Evolutionary conservation across 2,797 vertebrate species (phyloP).

Genomic region (Coluber constrictor): DNA sequence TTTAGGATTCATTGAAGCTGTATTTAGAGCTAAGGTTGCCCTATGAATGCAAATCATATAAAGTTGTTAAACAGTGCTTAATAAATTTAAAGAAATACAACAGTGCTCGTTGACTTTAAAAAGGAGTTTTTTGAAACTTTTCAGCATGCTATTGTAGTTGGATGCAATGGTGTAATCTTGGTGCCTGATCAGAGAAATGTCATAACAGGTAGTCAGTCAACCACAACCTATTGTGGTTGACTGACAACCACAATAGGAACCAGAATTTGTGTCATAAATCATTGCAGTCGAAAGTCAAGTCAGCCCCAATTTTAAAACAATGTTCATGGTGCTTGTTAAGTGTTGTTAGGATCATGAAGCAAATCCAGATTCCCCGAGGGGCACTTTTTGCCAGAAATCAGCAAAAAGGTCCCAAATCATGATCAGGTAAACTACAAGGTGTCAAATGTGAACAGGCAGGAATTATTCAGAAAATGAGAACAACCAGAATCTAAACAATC

Average conservation of each 20-base stretch:
- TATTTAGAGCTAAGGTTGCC: neutral
- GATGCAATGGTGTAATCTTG: neutral
- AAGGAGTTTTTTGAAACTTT: neutral
- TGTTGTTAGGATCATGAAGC: neutral
- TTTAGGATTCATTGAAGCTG: constrained; percentile 37
- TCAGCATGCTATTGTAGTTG: neutral
- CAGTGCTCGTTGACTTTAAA: neutral
- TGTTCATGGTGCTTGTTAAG: neutral
- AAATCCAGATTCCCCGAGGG: neutral
- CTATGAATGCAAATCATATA: constrained; percentile 1
- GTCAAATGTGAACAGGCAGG: neutral
- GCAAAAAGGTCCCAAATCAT: neutral
- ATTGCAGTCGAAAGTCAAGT: neutral
- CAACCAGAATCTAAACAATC: neutral
- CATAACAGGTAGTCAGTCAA: neutral
- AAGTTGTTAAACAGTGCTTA: neutral
- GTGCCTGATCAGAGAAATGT: neutral
- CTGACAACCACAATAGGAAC: neutral
- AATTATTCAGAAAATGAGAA: neutral
- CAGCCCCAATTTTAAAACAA: neutral
- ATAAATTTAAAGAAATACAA: neutral
- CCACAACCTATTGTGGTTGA: too few species aligned
- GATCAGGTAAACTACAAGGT: neutral
- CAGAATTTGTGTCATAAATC: neutral
- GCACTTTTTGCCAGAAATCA: neutral